Evolutionary conservation across 1,140 invertebrate genomes (phyloP).

Genomic region (Anastrepha obliqua): DNA sequence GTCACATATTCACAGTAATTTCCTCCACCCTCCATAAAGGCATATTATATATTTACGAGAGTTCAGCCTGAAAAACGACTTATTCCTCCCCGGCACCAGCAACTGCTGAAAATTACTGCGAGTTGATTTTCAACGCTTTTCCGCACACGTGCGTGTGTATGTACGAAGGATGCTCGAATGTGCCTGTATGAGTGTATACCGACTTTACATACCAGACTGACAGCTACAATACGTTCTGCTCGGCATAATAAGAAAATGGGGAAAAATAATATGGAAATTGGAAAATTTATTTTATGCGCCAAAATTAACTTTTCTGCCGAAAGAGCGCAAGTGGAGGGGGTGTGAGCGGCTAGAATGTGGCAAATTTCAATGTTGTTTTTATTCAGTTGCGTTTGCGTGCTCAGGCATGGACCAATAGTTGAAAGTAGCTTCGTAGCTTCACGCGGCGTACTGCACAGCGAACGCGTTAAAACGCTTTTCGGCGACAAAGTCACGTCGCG

Average conservation of each 20-base stretch:
- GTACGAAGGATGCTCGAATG: neutral
- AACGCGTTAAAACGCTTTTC: conserved; percentile 21
- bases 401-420: too few relatives aligned
- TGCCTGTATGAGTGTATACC: neutral
- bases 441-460: neutral
- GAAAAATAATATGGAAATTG: conserved; percentile 48
- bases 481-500: conserved; percentile 31
- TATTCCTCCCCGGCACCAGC: neutral
- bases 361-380: neutral
- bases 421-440: too few relatives aligned
- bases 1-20: neutral
- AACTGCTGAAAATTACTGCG: conserved; percentile 19
- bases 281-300: conserved; percentile 35
- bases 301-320: conserved; percentile 29
- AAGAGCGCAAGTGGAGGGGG: neutral
- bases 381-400: neutral
- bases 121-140: conserved; percentile 29
- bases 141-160: neutral
- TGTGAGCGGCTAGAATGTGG: neutral
- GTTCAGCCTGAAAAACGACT: neutral
- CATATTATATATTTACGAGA: neutral
- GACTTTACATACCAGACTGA: neutral
- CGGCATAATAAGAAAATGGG: neutral
- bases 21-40: too few relatives aligned
- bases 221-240: neutral